A percentile compares a stretch with the other conserved stretches of the same genome.
Conservation (phyloP, 2,113 vertebrate genomes). For the Thalassoma bifasciatum region DNA sequence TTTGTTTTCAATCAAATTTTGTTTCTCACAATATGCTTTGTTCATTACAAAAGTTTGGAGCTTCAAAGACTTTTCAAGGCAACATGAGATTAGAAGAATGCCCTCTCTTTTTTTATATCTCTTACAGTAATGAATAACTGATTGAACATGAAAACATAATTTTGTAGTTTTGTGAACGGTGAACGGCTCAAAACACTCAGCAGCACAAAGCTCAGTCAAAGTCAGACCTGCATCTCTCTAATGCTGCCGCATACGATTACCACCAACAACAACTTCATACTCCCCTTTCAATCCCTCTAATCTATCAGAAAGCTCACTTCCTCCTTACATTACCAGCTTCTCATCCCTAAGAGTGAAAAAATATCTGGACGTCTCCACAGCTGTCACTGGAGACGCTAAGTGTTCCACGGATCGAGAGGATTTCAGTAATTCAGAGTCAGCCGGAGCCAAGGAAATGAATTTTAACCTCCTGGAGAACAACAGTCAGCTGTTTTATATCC, state of each 20-base stretch:
- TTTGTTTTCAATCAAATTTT: too few species aligned
- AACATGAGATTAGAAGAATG: too few species aligned
- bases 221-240: conserved; percentile 19
- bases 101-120: too few species aligned
- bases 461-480: conserved; percentile 65
- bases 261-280: conserved; percentile 41
- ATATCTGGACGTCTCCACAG: conserved; percentile 36
- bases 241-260: conserved; percentile 29
- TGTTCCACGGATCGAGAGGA: conserved; percentile 57
- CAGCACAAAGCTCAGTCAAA: too few species aligned
- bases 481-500: conserved; percentile 60
- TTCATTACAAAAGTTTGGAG: too few species aligned
- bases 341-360: conserved; percentile 28
- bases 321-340: conserved; percentile 44
- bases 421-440: conserved; percentile 57
- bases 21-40: too few species aligned
- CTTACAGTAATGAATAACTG: too few species aligned
- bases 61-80: too few species aligned
- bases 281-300: conserved; percentile 62
- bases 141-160: too few species aligned
- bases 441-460: conserved; percentile 61
- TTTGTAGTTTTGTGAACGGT: too few species aligned
- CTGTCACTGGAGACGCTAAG: conserved; percentile 52
- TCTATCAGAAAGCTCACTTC: conserved; percentile 54
- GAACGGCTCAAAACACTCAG: too few species aligned